Conservation (phyloP, 2,113 vertebrate species). For the Cathartes aura region DNA sequence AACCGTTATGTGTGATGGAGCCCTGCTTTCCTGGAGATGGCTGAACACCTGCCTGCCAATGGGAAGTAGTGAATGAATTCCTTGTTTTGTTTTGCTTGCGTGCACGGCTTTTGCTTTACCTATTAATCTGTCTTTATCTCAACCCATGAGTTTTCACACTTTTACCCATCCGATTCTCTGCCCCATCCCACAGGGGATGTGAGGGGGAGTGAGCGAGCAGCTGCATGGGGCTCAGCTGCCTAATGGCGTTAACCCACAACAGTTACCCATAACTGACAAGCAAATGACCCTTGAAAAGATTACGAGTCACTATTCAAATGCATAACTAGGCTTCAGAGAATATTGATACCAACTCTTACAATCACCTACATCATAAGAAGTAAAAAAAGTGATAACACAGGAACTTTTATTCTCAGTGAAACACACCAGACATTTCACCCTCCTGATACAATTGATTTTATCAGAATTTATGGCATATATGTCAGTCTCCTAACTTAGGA, state of each 20-base stretch:
- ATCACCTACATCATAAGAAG: not conserved
- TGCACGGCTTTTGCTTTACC: not conserved
- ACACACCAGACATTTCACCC: not conserved
- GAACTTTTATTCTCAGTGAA: not conserved
- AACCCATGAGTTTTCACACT: not conserved
- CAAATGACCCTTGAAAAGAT: not conserved
- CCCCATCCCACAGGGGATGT: not conserved
- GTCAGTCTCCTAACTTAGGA: not conserved
- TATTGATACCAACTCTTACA: not conserved
- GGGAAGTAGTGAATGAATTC: not conserved
- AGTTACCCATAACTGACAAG: not conserved
- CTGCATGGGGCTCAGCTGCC: not conserved
- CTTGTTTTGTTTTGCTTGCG: not conserved
- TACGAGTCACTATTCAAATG: not conserved
- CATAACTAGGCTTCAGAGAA: not conserved
- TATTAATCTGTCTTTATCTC: not conserved
- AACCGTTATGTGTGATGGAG: accelerated
- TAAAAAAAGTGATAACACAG: not conserved
- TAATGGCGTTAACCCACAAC: not conserved
- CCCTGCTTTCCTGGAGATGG: not conserved
- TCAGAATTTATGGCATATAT: not conserved
- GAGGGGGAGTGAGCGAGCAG: accelerated
- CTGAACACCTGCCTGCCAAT: not conserved
- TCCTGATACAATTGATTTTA: not conserved
- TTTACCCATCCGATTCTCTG: not conserved